Evolutionary conservation across 2,113 vertebrate species (phyloP), one percentile per base, ranked within the genome.

Genomic region (Labeo rohita): DNA sequence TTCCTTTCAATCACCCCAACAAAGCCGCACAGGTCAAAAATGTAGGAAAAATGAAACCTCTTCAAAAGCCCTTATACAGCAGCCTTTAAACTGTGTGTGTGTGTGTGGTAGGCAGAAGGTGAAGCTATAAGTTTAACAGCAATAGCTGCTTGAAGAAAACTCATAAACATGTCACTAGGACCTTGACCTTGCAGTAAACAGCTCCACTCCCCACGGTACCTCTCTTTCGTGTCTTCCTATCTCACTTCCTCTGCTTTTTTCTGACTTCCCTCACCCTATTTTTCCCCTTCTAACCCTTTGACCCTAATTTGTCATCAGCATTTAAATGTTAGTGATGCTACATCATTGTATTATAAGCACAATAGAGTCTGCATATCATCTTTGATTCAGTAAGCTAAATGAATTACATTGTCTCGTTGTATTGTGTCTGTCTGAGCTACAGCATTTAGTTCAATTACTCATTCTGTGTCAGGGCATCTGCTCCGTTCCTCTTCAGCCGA

Each of bases 181-280:
- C 93, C 92, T 93, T 95, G 94, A 95, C 94, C 94, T 90, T 86
- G 92, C 92, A 93, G 93, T 95, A 95, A 95, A 95, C 94, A 95
- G 92, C 89, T 88, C 78, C 76, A 89, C 88, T 92, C 90, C 91
- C 92, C 87, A 92, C 93, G 94, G 94, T 92, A 92, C 66, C 83
- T 86, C 66, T 88, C 66, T 75, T 54, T 81, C 36, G 45, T 68
- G 65, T 77, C 84, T 81, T 56, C 50, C 56, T 79, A 61, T 54
- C 18, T 59, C 52, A 54, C 74, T 18, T 52, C 87, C 77, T 85
- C 80, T 84, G 45, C 45, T 18, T 74, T 54, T 75, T 36, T 36
- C 8, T 28, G 10, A 11, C 56, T 50, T 79, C 13, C 23, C 50
- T 49, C 3, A 36, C 23, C 43, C 45, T 47, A 36, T 36, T 13